These are phyloP conservation scores for Masnerella sp. DNA, from an alignment of 2,888 invertebrate species.

Conservation along the genomic window DNA sequence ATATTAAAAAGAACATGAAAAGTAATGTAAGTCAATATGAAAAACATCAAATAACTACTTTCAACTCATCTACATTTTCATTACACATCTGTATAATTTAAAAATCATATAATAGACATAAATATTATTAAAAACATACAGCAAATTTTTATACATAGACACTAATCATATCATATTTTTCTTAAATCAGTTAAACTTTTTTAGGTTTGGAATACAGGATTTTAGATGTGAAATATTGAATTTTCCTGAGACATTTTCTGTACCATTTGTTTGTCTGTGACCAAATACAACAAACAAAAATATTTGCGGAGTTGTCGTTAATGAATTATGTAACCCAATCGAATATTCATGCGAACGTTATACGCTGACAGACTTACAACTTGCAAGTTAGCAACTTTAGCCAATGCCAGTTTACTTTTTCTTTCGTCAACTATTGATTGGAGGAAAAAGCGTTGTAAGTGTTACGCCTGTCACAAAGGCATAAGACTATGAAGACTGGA, in stretches of 20 bases:
- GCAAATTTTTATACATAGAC: too few species aligned
- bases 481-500: slow-evolving; percentile 30
- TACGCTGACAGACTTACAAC: slow-evolving; percentile 40
- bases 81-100: too few species aligned
- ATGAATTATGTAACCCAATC: slow-evolving; percentile 20
- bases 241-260: neutral
- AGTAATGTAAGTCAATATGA: too few species aligned
- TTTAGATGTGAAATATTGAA: too few species aligned
- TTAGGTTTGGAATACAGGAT: too few species aligned
- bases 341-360: slow-evolving; percentile 15
- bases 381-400: slow-evolving; percentile 33
- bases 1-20: too few species aligned
- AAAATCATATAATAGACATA: too few species aligned
- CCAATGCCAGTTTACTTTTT: slow-evolving; percentile 47
- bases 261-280: neutral
- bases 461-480: slow-evolving; percentile 35
- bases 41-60: too few species aligned
- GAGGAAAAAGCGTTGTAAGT: slow-evolving; percentile 38
- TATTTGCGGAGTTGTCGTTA: slow-evolving; percentile 5
- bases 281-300: neutral
- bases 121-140: too few species aligned
- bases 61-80: too few species aligned
- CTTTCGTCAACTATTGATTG: slow-evolving; percentile 55
- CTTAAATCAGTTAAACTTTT: too few species aligned
- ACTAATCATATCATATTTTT: too few species aligned